phyloP scores from a whole-genome alignment of 2,888 invertebrate genomes.

The Anthrax anthrax region DNA sequence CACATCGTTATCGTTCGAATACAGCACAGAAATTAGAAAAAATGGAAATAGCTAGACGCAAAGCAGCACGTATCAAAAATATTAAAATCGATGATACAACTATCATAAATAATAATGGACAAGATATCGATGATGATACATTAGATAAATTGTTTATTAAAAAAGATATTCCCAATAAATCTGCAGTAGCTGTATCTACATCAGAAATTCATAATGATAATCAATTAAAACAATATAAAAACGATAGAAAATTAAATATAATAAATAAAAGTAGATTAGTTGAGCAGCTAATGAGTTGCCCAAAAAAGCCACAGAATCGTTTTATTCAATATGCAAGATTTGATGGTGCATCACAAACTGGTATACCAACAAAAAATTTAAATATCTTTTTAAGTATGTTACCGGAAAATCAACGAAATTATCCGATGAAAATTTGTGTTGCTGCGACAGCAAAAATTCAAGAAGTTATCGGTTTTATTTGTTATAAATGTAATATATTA shows the following conservation, averaged over 20 bases:
- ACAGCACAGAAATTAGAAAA: slow-evolving; percentile 81
- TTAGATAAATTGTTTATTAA: slow-evolving; percentile 36
- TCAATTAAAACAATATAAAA: not conserved
- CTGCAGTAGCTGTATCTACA: too few species aligned
- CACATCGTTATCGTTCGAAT: slow-evolving; percentile 62
- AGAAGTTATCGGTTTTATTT: slow-evolving; percentile 84
- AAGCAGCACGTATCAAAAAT: slow-evolving; percentile 60
- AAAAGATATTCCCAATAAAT: slow-evolving; percentile 38
- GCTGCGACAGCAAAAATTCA: slow-evolving; percentile 71
- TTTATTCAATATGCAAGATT: slow-evolving; percentile 82
- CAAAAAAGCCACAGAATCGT: slow-evolving; percentile 66
- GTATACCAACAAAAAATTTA: slow-evolving; percentile 65
- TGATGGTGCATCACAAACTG: slow-evolving; percentile 75
- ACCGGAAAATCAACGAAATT: slow-evolving; percentile 62
- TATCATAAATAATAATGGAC: slow-evolving; percentile 39
- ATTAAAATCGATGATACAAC: slow-evolving; percentile 53
- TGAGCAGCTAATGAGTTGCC: slow-evolving; percentile 61
- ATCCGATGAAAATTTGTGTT: slow-evolving; percentile 70
- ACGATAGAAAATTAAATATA: not conserved
- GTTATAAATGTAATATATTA: slow-evolving; percentile 62
- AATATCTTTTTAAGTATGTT: slow-evolving; percentile 85
- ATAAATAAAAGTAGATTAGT: slow-evolving; percentile 47
- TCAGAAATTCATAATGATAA: not conserved
- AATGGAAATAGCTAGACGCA: slow-evolving; percentile 71
- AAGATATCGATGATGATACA: slow-evolving; percentile 24